Conservation (phyloP, 2,113 vertebrate genomes). For the Syrmaticus mikado region DNA sequence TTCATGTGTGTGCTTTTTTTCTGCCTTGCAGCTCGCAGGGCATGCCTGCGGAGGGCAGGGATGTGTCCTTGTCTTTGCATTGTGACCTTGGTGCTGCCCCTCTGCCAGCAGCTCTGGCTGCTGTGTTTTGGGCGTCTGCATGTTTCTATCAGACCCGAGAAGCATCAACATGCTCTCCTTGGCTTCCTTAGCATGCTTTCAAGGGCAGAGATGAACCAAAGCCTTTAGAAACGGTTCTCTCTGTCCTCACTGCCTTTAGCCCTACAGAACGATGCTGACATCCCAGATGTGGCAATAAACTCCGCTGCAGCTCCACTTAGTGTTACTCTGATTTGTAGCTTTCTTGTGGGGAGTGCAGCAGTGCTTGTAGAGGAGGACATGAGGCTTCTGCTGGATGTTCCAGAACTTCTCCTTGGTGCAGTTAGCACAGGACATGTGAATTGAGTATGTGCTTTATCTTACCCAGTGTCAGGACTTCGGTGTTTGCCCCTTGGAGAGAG, state of each 20-base stretch:
- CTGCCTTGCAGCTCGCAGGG: background rate
- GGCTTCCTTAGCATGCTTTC: background rate
- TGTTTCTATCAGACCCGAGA: background rate
- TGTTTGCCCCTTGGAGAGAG: background rate
- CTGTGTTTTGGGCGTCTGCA: background rate
- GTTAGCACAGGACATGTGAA: background rate
- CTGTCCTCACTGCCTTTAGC: background rate
- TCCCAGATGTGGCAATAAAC: background rate
- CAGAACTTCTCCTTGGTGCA: background rate
- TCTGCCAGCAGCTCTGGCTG: background rate
- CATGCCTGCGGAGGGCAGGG: background rate
- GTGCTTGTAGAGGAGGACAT: background rate
- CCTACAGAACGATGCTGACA: background rate
- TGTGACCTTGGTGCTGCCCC: conserved; percentile 34
- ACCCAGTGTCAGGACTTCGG: background rate
- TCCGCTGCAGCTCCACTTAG: background rate
- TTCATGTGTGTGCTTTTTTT: background rate
- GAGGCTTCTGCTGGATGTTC: background rate
- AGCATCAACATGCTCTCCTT: background rate
- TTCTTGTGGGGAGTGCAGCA: fast-evolving
- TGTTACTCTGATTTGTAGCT: background rate
- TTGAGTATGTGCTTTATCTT: background rate
- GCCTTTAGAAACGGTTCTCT: background rate
- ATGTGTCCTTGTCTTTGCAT: background rate
- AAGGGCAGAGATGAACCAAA: background rate